A percentile compares a stretch with the other conserved stretches of the same genome.
These are phyloP conservation scores for Eristalis tenax DNA, from an alignment of 2,888 invertebrate species.

Conservation along the genomic window DNA sequence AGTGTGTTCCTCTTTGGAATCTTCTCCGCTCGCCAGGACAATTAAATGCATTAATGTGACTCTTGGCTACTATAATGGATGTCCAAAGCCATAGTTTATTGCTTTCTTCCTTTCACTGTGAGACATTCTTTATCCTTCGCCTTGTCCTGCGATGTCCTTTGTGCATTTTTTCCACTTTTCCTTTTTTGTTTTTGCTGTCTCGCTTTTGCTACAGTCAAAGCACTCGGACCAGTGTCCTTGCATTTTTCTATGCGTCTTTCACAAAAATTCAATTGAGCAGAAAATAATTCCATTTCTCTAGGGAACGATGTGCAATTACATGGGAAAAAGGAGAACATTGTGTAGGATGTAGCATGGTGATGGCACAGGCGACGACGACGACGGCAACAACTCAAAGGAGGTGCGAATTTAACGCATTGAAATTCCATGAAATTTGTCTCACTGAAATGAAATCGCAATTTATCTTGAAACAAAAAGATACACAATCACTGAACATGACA, in stretches of 20 bases:
- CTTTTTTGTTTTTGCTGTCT: background rate
- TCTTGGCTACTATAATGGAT: conserved; percentile 62
- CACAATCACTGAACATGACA: conserved; percentile 59
- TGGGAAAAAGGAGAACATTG: conserved; percentile 12
- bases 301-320: conserved; percentile 57
- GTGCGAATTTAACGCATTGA: conserved; percentile 43
- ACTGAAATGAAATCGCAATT: conserved; percentile 21
- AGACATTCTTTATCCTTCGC: conserved; percentile 9
- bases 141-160: background rate
- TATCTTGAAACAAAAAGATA: conserved; percentile 51
- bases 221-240: conserved; percentile 38
- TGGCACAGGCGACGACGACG: background rate
- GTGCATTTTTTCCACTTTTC: background rate
- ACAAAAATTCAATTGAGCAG: conserved; percentile 67
- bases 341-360: background rate
- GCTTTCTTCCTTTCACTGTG: conserved; percentile 50
- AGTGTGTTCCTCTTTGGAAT: conserved; percentile 25
- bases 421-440: conserved; percentile 58
- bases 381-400: conserved; percentile 22
- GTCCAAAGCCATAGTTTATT: conserved; percentile 57
- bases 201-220: background rate
- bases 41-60: conserved; percentile 70
- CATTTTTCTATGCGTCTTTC: conserved; percentile 17
- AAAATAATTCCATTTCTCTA: conserved; percentile 58
- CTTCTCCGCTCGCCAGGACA: conserved; percentile 46